phyloP scores from a whole-genome alignment of 2,113 vertebrate genomes.

The Sterrhoptilus dennistouni region DNA sequence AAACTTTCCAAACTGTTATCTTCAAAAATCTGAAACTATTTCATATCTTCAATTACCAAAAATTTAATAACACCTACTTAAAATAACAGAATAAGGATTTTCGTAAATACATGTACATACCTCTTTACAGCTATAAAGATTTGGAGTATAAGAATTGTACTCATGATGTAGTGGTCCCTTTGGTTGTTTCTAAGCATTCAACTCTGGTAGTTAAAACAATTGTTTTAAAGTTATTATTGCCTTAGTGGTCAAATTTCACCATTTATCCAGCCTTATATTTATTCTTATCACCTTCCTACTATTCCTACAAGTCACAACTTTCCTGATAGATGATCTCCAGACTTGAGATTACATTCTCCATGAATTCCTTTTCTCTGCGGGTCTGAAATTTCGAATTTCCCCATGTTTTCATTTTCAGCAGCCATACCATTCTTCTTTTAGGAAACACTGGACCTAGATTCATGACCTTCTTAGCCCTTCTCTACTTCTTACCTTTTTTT shows the following conservation, averaged over 20 bases:
- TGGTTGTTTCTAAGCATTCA: neutral
- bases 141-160: neutral
- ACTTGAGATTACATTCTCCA: neutral
- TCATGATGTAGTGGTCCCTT: neutral
- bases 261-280: neutral
- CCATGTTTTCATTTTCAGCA: neutral
- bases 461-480: neutral
- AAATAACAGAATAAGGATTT: neutral
- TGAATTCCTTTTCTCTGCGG: neutral
- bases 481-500: neutral
- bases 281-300: neutral
- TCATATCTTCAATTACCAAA: neutral
- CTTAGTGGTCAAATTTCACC: neutral
- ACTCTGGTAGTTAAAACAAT: neutral
- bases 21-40: neutral
- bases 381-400: neutral
- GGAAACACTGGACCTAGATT: neutral
- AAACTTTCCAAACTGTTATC: neutral
- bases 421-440: neutral
- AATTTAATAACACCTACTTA: neutral
- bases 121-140: neutral
- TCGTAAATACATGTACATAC: neutral
- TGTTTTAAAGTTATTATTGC: neutral
- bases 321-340: neutral
- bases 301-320: neutral